Conservation (phyloP, 2,113 vertebrate species). For the Brienomyrus longianalis region DNA sequence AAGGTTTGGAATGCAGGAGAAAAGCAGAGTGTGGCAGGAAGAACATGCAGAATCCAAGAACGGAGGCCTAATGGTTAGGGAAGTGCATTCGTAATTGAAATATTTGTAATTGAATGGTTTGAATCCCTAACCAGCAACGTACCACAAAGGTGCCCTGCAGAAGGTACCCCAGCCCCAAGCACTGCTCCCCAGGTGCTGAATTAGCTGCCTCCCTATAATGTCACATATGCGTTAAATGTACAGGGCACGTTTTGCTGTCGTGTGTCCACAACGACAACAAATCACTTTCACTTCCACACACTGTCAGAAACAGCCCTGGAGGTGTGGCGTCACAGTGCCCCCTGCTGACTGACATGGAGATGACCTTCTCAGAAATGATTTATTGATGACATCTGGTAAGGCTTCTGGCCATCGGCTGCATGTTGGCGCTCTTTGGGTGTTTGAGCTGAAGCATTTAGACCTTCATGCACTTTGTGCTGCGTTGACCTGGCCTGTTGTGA, state of each 20-base stretch:
- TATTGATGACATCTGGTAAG: not conserved
- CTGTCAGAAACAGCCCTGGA: not conserved
- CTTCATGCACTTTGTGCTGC: not conserved
- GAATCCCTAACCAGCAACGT: too few relatives aligned
- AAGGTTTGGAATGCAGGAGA: not conserved
- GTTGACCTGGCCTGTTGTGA: not conserved
- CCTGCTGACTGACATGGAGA: not conserved
- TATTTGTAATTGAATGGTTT: too few relatives aligned
- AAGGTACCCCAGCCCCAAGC: too few relatives aligned
- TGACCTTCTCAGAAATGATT: not conserved
- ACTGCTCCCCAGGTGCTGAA: too few relatives aligned
- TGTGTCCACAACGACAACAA: too few relatives aligned
- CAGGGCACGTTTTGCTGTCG: too few relatives aligned
- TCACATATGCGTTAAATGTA: too few relatives aligned
- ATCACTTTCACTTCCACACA: not conserved
- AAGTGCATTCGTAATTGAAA: too few relatives aligned
- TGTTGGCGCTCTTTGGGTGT: not conserved
- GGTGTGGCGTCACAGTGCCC: not conserved
- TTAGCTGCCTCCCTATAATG: too few relatives aligned
- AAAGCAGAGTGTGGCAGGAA: not conserved
- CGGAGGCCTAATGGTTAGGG: too few relatives aligned
- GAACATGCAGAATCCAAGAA: too few relatives aligned
- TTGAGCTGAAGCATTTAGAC: not conserved
- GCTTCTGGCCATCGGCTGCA: not conserved
- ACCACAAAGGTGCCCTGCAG: too few relatives aligned